phyloP scores from a whole-genome alignment of 1,140 invertebrate species.

The Drosophila ohnishii region DNA sequence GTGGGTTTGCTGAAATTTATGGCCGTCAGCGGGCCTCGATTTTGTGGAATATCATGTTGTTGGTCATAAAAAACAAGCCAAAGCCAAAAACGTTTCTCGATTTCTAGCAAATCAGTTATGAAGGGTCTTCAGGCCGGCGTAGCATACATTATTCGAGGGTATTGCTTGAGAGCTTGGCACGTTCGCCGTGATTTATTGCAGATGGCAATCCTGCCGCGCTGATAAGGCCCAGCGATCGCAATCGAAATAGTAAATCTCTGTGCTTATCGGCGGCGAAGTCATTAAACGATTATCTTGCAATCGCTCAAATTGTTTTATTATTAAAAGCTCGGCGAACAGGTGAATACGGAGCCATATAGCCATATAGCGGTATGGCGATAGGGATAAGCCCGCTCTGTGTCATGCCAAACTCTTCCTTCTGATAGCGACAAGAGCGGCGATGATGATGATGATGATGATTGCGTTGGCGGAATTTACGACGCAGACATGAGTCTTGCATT shows the following conservation, averaged over 20 bases:
- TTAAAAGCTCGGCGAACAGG: slow-evolving; percentile 19
- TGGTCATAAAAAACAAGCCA: slow-evolving; percentile 7
- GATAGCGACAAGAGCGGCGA: slow-evolving; percentile 8
- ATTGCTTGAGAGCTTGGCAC: slow-evolving; percentile 22
- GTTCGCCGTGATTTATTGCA: slow-evolving; percentile 46
- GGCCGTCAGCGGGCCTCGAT: slow-evolving; percentile 21
- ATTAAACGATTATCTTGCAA: slow-evolving; percentile 67
- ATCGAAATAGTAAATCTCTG: slow-evolving; percentile 45
- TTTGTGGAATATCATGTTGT: slow-evolving; percentile 29
- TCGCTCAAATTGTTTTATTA: slow-evolving; percentile 54
- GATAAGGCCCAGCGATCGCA: slow-evolving; percentile 36
- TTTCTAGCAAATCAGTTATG: slow-evolving; percentile 51
- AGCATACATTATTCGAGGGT: slow-evolving; percentile 5
- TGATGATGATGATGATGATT: slow-evolving; percentile 27
- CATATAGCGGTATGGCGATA: slow-evolving; percentile 29
- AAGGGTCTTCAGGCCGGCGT: slow-evolving; percentile 27
- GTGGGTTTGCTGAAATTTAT: slow-evolving; percentile 58
- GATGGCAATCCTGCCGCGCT: slow-evolving; percentile 10
- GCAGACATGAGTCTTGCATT: slow-evolving; percentile 24
- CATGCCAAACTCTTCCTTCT: slow-evolving; percentile 35
- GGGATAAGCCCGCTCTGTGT: slow-evolving; percentile 28
- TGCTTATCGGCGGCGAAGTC: slow-evolving; percentile 43
- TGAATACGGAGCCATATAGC: slow-evolving; percentile 9
- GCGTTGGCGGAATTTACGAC: slow-evolving; percentile 29
- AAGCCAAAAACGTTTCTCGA: slow-evolving; percentile 10